These are phyloP conservation scores for Columba livia DNA, from an alignment of 2,113 vertebrate genomes.

Conservation along the genomic window DNA sequence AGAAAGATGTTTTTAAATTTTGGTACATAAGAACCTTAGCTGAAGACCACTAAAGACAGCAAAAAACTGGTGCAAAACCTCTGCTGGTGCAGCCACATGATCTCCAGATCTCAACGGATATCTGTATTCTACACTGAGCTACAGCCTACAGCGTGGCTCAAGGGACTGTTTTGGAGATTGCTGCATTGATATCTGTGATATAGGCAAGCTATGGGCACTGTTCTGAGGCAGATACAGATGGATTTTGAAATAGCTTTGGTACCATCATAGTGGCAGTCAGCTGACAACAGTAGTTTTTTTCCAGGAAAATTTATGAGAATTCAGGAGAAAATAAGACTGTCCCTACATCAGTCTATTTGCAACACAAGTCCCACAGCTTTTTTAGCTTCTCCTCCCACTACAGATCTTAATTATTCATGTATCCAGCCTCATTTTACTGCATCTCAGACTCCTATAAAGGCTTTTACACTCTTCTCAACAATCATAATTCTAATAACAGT, in stretches of 20 bases:
- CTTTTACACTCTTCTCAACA: not conserved
- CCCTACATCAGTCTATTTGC: not conserved
- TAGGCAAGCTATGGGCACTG: not conserved
- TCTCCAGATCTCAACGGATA: not conserved
- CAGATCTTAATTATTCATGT: not conserved
- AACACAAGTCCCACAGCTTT: not conserved
- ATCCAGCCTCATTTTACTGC: not conserved
- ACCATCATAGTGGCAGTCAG: not conserved
- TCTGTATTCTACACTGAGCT: not conserved
- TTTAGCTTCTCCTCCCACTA: slow-evolving; percentile 3
- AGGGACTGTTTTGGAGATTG: not conserved
- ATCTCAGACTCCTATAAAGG: not conserved
- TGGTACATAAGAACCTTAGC: not conserved
- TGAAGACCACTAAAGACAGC: not conserved
- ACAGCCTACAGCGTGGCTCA: not conserved
- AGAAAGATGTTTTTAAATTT: not conserved
- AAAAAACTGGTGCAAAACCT: not conserved
- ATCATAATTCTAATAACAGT: not conserved
- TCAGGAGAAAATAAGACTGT: not conserved
- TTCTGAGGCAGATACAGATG: not conserved
- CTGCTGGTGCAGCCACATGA: not conserved
- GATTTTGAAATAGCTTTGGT: not conserved
- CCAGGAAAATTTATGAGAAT: not conserved
- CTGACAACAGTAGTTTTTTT: not conserved
- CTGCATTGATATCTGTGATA: not conserved